A percentile compares a stretch with the other conserved stretches of the same genome.
phyloP scores from a whole-genome alignment of 2,888 invertebrate species.

The Rhopalosiphum nymphaeae region DNA sequence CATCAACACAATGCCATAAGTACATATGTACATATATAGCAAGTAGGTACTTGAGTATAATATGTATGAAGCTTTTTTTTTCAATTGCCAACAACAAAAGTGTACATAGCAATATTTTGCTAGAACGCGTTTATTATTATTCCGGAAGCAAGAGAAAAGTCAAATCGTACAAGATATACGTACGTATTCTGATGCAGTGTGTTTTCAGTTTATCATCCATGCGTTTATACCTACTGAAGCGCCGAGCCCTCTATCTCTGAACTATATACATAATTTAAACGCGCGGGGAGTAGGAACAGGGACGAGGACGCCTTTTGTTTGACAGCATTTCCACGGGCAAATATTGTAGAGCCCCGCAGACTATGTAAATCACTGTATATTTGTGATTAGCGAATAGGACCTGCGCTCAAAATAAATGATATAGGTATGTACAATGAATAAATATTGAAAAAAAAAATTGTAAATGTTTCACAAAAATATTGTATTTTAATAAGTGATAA shows the following conservation, averaged over 20 bases:
- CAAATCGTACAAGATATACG: not conserved
- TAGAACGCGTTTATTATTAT: not conserved
- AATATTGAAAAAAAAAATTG: constrained; percentile 3
- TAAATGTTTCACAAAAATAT: not conserved
- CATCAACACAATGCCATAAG: not conserved
- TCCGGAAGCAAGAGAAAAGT: not conserved
- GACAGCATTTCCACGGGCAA: not conserved
- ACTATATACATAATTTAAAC: not conserved
- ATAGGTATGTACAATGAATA: not conserved
- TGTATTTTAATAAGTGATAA: not conserved
- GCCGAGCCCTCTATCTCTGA: not conserved
- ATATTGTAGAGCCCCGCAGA: not conserved
- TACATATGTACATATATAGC: not conserved
- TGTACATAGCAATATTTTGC: not conserved
- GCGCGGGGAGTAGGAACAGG: too few species aligned
- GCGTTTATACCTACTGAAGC: not conserved
- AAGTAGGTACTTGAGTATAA: not conserved
- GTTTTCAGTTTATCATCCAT: not conserved
- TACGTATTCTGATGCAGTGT: not conserved
- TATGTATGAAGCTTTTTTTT: not conserved
- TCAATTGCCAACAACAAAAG: not conserved
- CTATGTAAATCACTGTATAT: not conserved
- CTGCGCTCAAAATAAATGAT: not conserved
- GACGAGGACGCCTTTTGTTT: not conserved
- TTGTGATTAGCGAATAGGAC: not conserved